These are phyloP conservation scores for Lasioglossum lativentre DNA, from an alignment of 2,888 invertebrate species.

Conservation along the genomic window DNA sequence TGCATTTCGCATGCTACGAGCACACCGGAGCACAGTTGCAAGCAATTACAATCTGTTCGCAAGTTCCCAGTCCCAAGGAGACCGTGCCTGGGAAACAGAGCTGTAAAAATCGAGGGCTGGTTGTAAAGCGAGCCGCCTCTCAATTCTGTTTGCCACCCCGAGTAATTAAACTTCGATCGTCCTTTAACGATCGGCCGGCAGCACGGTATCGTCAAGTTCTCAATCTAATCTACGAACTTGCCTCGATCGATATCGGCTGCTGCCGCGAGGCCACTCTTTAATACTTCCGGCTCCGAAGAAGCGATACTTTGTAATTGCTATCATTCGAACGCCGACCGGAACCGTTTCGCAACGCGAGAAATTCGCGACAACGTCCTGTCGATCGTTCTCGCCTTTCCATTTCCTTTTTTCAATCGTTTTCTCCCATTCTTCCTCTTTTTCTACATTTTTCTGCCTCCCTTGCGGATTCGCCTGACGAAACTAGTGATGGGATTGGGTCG, in stretches of 20 bases:
- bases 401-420: background rate
- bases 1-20: background rate
- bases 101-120: slow-evolving; percentile 16
- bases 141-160: slow-evolving; percentile 16
- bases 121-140: background rate
- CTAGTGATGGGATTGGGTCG: background rate
- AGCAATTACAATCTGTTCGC: slow-evolving; percentile 4
- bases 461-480: background rate
- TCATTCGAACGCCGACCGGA: background rate
- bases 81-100: background rate
- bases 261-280: background rate
- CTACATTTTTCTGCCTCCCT: background rate
- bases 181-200: slow-evolving; percentile 15
- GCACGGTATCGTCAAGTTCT: slow-evolving; percentile 12
- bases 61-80: background rate
- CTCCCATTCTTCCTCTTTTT: background rate
- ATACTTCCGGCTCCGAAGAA: slow-evolving; percentile 16
- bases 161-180: slow-evolving; percentile 28
- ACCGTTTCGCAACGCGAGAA: background rate
- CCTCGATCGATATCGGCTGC: background rate
- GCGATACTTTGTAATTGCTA: slow-evolving; percentile 22
- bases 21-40: background rate
- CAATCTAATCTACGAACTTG: slow-evolving; percentile 22
- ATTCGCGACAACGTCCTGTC: background rate
- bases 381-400: background rate